Conservation (phyloP, 2,113 vertebrate species). For the Chiloscyllium plagiosum region DNA sequence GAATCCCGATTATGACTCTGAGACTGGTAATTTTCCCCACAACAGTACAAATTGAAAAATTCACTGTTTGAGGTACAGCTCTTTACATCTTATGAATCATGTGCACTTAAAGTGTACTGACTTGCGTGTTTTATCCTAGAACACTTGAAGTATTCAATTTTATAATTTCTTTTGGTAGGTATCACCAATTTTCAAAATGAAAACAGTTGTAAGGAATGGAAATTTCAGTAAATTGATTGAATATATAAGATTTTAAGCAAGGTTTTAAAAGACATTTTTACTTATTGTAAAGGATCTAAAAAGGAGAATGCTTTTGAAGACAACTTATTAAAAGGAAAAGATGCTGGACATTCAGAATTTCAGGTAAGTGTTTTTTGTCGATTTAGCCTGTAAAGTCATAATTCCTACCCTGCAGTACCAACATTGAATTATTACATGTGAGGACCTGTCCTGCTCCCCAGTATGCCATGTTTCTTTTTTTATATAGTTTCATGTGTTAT, state of each 20-base stretch:
- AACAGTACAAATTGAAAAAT: background rate
- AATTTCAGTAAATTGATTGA: background rate
- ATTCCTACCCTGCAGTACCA: background rate
- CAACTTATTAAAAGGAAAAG: background rate
- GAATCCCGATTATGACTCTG: too few relatives aligned
- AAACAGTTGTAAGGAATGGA: background rate
- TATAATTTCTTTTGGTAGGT: background rate
- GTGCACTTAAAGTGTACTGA: background rate
- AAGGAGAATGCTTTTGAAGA: background rate
- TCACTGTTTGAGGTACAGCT: background rate
- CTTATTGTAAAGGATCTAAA: conserved; percentile 12
- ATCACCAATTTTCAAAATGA: background rate
- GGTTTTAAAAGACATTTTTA: background rate
- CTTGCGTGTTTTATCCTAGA: background rate
- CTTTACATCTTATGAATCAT: background rate
- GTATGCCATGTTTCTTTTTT: background rate
- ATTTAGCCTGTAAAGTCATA: background rate
- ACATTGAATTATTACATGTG: background rate
- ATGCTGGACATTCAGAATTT: background rate
- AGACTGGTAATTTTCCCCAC: too few relatives aligned
- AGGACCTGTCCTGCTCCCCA: background rate
- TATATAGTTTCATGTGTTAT: background rate
- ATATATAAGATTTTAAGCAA: background rate
- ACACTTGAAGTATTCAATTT: background rate
- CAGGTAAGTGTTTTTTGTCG: background rate